phyloP scores from a whole-genome alignment of 2,797 vertebrate species.

The Falco naumanni region DNA sequence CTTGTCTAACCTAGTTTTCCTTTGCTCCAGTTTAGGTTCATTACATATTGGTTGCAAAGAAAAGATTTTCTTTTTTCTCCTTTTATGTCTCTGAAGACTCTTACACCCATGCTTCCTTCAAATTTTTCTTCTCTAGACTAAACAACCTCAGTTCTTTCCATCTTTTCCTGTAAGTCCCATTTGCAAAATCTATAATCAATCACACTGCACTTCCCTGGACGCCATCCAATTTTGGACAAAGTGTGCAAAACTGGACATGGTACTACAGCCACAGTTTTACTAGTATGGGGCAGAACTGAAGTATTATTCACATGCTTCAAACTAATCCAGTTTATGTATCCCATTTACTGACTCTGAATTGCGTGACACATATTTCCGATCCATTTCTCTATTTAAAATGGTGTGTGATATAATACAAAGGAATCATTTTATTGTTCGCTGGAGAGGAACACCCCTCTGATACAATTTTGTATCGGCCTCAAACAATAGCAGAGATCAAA shows the following conservation, averaged over 20 bases:
- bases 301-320: background rate
- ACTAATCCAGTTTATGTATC: background rate
- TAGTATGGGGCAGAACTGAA: background rate
- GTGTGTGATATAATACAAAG: background rate
- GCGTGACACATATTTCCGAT: background rate
- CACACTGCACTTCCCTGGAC: background rate
- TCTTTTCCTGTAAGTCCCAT: background rate
- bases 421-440: background rate
- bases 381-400: background rate
- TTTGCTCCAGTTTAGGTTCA: background rate
- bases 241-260: background rate
- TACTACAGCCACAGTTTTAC: background rate
- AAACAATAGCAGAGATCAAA: constrained; percentile 7
- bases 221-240: background rate
- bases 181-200: background rate
- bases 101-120: background rate
- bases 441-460: background rate
- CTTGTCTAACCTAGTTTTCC: background rate
- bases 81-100: background rate
- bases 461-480: background rate
- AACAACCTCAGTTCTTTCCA: background rate
- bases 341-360: background rate
- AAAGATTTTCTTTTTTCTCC: background rate
- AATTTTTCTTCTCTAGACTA: background rate
- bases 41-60: background rate